These are phyloP conservation scores for Hylomyscus alleni DNA, from an alignment of 2,797 vertebrate species.

Conservation along the genomic window DNA sequence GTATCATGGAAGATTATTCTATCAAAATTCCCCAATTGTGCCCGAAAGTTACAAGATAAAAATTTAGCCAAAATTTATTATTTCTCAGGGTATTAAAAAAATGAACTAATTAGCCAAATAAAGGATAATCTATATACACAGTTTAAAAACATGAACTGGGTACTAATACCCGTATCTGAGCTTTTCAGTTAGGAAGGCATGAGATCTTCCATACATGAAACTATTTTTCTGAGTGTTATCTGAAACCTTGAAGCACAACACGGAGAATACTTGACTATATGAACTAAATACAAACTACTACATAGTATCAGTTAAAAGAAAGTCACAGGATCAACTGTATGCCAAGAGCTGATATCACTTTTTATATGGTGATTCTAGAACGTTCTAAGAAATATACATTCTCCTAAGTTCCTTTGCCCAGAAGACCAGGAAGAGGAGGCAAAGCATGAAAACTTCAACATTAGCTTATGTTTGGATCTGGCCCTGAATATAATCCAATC, in stretches of 20 bases:
- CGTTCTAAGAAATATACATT: neutral
- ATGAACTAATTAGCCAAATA: neutral
- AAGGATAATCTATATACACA: neutral
- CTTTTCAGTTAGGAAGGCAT: slow-evolving; percentile 28
- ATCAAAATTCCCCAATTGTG: neutral
- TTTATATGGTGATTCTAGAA: neutral
- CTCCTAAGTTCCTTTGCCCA: neutral
- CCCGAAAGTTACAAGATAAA: slow-evolving; percentile 2
- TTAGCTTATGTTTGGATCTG: neutral
- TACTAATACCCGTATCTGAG: neutral
- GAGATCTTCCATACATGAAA: slow-evolving; percentile 25
- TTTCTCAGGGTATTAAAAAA: slow-evolving; percentile 47
- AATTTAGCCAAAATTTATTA: slow-evolving; percentile 21
- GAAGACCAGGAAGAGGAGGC: neutral
- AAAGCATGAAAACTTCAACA: neutral
- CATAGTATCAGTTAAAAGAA: neutral
- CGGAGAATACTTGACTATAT: neutral
- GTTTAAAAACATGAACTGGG: neutral
- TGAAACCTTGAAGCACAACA: slow-evolving; percentile 21
- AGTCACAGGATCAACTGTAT: neutral
- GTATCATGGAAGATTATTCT: neutral
- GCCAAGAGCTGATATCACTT: neutral
- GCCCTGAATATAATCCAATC: neutral
- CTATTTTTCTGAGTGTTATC: neutral
- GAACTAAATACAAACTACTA: neutral